These are phyloP conservation scores for Pangasius djambal DNA, from an alignment of 2,797 vertebrate genomes.

Conservation along the genomic window DNA sequence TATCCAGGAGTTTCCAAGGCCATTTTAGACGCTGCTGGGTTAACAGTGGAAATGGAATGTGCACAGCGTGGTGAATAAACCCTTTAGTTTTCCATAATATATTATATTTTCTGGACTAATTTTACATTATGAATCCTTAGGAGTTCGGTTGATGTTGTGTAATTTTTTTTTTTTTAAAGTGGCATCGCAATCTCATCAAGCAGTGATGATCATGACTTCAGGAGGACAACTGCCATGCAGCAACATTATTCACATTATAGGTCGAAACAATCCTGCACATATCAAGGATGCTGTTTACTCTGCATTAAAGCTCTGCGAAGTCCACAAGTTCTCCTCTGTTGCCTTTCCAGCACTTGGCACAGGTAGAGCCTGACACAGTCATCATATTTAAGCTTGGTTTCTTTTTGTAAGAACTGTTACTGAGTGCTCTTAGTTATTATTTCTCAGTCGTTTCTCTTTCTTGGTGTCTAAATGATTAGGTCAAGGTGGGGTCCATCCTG, in stretches of 20 bases:
- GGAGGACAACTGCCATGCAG: constrained; percentile 76
- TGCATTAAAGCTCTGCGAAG: constrained; percentile 79
- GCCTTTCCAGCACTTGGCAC: constrained; percentile 91
- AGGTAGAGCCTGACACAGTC: constrained; percentile 70
- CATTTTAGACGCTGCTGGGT: constrained; percentile 83
- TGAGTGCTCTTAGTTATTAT: not conserved
- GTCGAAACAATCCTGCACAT: constrained; percentile 40
- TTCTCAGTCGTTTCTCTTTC: not conserved
- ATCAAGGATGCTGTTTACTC: constrained; percentile 70
- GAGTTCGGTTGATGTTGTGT: not conserved
- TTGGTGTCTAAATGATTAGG: constrained; percentile 74
- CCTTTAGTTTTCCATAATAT: not conserved
- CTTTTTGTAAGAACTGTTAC: not conserved
- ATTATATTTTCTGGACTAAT: not conserved
- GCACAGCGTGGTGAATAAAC: constrained; percentile 69
- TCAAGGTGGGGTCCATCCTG: constrained; percentile 68
- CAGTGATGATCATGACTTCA: constrained; percentile 75
- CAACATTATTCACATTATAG: constrained; percentile 83
- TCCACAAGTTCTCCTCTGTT: constrained; percentile 69
- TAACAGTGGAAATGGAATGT: constrained; percentile 74
- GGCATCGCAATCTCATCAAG: constrained; percentile 58
- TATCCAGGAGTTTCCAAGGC: constrained; percentile 86
- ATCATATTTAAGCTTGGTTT: not conserved
- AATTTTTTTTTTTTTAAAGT: not conserved
- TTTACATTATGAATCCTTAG: not conserved